Evolutionary conservation across 2,113 vertebrate genomes (phyloP), one percentile per base, ranked within the genome.

Genomic region (Paraplagusia blochii): DNA sequence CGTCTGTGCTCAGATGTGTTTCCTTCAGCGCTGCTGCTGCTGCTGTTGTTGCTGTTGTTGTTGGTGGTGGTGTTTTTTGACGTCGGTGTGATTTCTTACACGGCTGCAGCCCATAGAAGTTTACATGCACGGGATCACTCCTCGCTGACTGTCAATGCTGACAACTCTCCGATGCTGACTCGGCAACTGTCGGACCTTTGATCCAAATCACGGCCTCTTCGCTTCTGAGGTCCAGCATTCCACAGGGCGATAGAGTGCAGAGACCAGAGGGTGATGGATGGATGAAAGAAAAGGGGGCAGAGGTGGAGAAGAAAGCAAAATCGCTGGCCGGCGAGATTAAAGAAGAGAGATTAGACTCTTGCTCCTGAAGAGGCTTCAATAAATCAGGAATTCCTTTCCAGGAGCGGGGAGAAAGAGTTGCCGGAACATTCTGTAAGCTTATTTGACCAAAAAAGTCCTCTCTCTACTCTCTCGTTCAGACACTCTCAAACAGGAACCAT

Each of bases 231-330:
- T 64, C 67, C 68, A n/a, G 72, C 88, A 89, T 91, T 90, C 88
- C 90, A 78, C 66, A 66, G 74, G 65, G 69, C 75, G 68, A 79
- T 74, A 70, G 77, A 85, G 83, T 58, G 54, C 78, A 65, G 71
- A 85, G 82, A 87, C 77, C 82, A 87, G 84, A 84, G 61, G 66
- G 67, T 79, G 80, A 85, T 77, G 80, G 82, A 87, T 74, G 80
- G 83, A 84, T 80, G 75, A 79, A 77, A 80, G 74, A 80, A 73
- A 66, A 70, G 69, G 72, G 70, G 72, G 64, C 64, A 54, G 74
- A 81, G 72, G 80, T 77, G 60, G 72, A 83, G 80, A 86, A 81
- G 67, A 87, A 82, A 84, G 73, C 69, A 78, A 79, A 87, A 83
- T 19, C 48, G 11, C 63, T 74, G 73, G 77, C 68, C 65, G 36